phyloP scores from a whole-genome alignment of 2,113 vertebrate genomes.

The Orientallactaga bullata region DNA sequence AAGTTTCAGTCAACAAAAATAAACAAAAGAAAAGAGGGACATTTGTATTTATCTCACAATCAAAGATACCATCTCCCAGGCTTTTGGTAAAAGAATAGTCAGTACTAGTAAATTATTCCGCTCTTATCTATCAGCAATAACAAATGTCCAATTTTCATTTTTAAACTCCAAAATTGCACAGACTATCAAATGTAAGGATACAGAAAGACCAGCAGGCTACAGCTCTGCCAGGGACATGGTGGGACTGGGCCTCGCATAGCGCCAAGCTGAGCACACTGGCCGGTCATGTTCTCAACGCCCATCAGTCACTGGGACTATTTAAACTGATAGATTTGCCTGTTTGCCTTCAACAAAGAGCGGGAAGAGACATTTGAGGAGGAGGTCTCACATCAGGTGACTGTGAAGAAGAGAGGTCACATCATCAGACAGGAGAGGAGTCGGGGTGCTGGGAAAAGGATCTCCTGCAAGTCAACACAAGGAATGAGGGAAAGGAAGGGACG shows the following conservation, averaged over 20 bases:
- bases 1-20: not conserved
- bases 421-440: not conserved
- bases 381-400: not conserved
- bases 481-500: not conserved
- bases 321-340: not conserved
- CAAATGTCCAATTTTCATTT: not conserved
- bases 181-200: not conserved
- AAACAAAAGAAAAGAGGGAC: not conserved
- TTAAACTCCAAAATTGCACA: constrained; percentile 6
- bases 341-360: not conserved
- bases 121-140: not conserved
- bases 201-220: not conserved
- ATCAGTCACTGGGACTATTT: not conserved
- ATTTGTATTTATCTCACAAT: not conserved
- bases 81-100: constrained; percentile 1
- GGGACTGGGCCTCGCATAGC: not conserved
- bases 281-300: not conserved
- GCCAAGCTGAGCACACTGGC: not conserved
- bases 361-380: not conserved
- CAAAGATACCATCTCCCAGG: not conserved
- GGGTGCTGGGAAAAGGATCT: not conserved
- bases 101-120: not conserved
- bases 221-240: not conserved
- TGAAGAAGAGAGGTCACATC: not conserved
- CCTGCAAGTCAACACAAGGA: not conserved